Evolutionary conservation across 2,888 invertebrate species (phyloP), one percentile per base, ranked within the genome.

Genomic region (Pelosia muscerda): DNA sequence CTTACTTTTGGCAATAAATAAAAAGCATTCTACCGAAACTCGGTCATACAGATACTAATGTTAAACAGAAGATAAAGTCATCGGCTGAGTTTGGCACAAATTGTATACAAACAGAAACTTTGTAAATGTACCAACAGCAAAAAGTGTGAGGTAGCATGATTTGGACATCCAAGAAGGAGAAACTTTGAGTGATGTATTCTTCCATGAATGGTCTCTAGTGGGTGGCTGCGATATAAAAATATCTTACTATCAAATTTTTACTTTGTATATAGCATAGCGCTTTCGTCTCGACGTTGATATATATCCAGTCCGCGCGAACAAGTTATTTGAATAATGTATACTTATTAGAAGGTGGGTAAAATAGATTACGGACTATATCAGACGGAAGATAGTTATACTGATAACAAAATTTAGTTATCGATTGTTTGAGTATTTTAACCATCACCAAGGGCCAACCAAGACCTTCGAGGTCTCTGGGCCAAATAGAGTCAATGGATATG

Each of bases 131-230:
- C n/a, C n/a, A n/a, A n/a, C 13, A 26, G 13, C 25, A 55, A 55
- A 25, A 55, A 55, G 55, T 55, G 25, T 55, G 55, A 55, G 25
- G 25, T 25, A 55, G 55, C 55, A 26, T 55, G 55, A 55, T 26
- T 55, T 55, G 25, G 4, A 55, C 11, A 55, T 26, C 55, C 25
- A 25, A 25, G 23, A 55, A 55, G 55, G 25, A 25, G 54, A 55
- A 55, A 55, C 25, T 55, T 25, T 23, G 13, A 55, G 55, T 25
- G 15, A 55, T 1, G 23, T 42, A 25, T 15, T 25, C 23, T 55
- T 25, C 23, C 26, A 26, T 55, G 26, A 55, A 23, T 25, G 25
- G 5, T 15, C 25, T 25, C 13, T 54, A 54, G 23, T 54, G 54
- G 25, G 55, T 23, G 5, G 23, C 25, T 55, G 55, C 25, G 15